A percentile compares a stretch with the other conserved stretches of the same genome.
Evolutionary conservation across 1,140 invertebrate genomes (phyloP).

Genomic region (Aporrectodea caliginosa): DNA sequence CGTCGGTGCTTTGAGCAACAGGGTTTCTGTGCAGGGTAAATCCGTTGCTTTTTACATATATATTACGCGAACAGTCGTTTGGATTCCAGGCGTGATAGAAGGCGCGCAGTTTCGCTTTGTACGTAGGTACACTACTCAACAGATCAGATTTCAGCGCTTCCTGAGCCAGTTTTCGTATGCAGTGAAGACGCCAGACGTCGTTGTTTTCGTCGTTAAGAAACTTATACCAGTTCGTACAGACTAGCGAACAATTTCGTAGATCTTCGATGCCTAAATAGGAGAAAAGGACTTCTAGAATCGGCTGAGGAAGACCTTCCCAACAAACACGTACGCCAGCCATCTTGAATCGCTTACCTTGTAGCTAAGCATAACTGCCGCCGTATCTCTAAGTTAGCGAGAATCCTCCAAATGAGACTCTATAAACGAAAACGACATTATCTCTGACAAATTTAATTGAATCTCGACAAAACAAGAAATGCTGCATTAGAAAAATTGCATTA

Average conservation of each 20-base stretch:
- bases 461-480: no score
- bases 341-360: neutral
- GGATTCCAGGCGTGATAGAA: constrained; percentile 96
- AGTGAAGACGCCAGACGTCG: constrained; percentile 90
- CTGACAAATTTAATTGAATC: no score
- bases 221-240: constrained; percentile 89
- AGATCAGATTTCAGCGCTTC: constrained; percentile 90
- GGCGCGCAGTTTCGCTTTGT: constrained; percentile 89
- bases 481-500: no score
- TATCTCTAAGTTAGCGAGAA: no score
- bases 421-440: no score
- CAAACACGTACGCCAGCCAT: neutral
- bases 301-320: constrained; percentile 61
- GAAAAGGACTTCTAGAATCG: constrained; percentile 88
- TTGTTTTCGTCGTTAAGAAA: constrained; percentile 90
- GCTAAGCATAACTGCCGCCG: no score
- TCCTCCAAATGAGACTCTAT: no score
- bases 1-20: constrained; percentile 97
- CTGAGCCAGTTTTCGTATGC: constrained; percentile 78
- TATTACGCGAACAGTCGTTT: constrained; percentile 91
- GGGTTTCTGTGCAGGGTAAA: constrained; percentile 97
- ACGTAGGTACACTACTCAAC: constrained; percentile 79
- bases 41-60: constrained; percentile 93
- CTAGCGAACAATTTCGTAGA: constrained; percentile 79
- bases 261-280: constrained; percentile 84